These are phyloP conservation scores for Thaumatotibia leucotreta DNA, from an alignment of 1,140 invertebrate genomes.

Conservation along the genomic window DNA sequence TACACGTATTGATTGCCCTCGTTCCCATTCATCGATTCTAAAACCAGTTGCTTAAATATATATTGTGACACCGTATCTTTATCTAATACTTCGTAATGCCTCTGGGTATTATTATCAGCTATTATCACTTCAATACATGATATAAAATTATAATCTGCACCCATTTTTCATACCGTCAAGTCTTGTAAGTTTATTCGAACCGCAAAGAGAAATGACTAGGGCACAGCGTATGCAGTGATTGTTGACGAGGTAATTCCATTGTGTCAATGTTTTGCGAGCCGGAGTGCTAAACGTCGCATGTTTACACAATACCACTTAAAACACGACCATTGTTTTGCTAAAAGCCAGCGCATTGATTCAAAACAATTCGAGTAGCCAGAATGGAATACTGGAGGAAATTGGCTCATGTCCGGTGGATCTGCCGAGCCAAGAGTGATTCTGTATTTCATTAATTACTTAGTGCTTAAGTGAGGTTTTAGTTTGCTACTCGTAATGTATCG, in stretches of 20 bases:
- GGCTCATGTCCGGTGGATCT: conserved; percentile 52
- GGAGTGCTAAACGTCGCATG: conserved; percentile 25
- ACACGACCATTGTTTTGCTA: conserved; percentile 48
- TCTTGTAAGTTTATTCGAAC: background rate
- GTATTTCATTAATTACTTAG: background rate
- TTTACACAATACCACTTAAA: conserved; percentile 47
- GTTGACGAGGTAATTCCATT: background rate
- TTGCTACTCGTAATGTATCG: background rate
- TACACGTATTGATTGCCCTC: conserved; percentile 35
- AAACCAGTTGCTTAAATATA: background rate
- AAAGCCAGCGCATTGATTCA: conserved; percentile 27
- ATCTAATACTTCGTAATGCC: conserved; percentile 1
- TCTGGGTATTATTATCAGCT: background rate
- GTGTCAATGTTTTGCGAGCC: conserved; percentile 34
- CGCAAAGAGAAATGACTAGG: background rate
- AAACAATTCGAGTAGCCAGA: conserved; percentile 42
- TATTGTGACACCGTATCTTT: background rate
- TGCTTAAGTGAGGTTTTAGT: background rate
- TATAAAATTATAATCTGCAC: background rate
- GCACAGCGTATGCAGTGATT: background rate
- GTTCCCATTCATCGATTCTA: conserved; percentile 21
- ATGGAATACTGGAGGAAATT: conserved; percentile 43
- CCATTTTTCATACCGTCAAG: background rate
- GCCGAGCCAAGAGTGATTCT: conserved; percentile 1
- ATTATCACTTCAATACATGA: background rate